Conservation (phyloP, 2,888 invertebrate species). For the Eilema depressum region DNA sequence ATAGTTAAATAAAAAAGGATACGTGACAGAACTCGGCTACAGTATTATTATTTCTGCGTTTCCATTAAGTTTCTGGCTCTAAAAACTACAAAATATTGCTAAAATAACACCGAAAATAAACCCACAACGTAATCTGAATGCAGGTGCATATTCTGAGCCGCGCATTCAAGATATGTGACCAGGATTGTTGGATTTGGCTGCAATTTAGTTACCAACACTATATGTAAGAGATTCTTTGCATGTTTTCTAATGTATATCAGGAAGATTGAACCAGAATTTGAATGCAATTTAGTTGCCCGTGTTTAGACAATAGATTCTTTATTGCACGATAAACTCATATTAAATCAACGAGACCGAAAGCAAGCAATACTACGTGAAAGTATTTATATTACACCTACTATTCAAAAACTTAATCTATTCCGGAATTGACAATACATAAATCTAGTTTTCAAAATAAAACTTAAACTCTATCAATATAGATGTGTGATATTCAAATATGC, state of each 20-base stretch:
- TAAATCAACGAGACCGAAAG: too few relatives aligned
- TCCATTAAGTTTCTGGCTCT: too few relatives aligned
- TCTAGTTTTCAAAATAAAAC: background rate
- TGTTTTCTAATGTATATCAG: background rate
- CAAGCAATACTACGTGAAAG: background rate
- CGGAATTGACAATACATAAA: background rate
- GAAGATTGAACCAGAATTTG: background rate
- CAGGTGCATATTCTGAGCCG: background rate
- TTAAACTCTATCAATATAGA: background rate
- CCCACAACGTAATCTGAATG: background rate
- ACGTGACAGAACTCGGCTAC: too few relatives aligned
- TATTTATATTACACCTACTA: background rate
- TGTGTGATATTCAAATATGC: background rate
- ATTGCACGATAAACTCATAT: background rate
- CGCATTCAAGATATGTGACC: background rate
- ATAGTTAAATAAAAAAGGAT: background rate
- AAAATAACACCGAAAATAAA: background rate
- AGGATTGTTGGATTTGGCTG: background rate
- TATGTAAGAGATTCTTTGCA: background rate
- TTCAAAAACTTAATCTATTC: background rate
- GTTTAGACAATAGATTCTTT: background rate
- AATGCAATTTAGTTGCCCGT: background rate
- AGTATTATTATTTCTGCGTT: too few relatives aligned
- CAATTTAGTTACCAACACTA: background rate
- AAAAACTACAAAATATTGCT: background rate